These are phyloP conservation scores for Eueremaeus valkanovi DNA, from an alignment of 2,888 invertebrate species.

Conservation along the genomic window DNA sequence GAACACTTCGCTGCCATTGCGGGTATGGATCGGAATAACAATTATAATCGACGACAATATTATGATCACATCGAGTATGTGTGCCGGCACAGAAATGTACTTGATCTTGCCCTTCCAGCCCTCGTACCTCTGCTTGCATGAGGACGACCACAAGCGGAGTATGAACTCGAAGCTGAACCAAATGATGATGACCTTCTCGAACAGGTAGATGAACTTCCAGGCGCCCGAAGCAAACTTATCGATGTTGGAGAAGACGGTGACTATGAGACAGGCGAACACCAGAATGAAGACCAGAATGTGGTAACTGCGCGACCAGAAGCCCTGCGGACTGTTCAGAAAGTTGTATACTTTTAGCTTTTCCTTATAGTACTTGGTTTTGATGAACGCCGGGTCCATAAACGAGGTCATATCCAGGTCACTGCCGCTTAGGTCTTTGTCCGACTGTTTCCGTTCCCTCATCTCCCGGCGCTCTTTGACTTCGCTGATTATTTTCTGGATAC, in stretches of 20 bases:
- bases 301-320: slow-evolving; percentile 35
- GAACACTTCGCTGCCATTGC: slow-evolving; percentile 39
- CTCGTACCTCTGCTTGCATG: slow-evolving; percentile 32
- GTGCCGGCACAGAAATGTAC: slow-evolving; percentile 28
- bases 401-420: background rate
- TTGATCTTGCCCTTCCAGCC: slow-evolving; percentile 34
- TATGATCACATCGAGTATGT: slow-evolving; percentile 31
- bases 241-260: slow-evolving; percentile 33
- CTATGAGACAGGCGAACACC: slow-evolving; percentile 27
- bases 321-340: slow-evolving; percentile 34
- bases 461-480: slow-evolving; percentile 27
- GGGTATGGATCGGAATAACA: slow-evolving; percentile 14
- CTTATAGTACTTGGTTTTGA: slow-evolving; percentile 31
- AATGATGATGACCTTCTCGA: slow-evolving; percentile 33
- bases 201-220: slow-evolving; percentile 24
- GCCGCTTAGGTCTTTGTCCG: background rate
- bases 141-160: slow-evolving; percentile 29
- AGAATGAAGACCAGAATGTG: slow-evolving; percentile 37
- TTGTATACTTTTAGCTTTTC: slow-evolving; percentile 37
- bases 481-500: slow-evolving; percentile 1
- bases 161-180: slow-evolving; percentile 37
- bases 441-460: slow-evolving; percentile 22
- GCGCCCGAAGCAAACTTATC: slow-evolving; percentile 4
- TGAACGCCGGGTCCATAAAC: background rate
- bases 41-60: slow-evolving; percentile 30